These are phyloP conservation scores for Procambarus virginalis DNA, from an alignment of 1,140 invertebrate species.

Conservation along the genomic window DNA sequence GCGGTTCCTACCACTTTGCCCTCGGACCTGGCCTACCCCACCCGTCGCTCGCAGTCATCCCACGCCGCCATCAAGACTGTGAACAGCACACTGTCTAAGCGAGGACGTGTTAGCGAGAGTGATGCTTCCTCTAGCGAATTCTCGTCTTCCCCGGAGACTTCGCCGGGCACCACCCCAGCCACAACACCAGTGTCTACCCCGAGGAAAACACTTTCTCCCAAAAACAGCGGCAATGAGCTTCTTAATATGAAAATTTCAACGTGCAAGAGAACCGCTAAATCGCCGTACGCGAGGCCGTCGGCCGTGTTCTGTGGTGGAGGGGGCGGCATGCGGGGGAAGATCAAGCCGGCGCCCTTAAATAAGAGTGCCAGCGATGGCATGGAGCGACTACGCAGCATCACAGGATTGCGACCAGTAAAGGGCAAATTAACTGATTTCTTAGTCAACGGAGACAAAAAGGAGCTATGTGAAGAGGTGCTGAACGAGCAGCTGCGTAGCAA, in stretches of 20 bases:
- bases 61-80: conserved; percentile 57
- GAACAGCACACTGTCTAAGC: neutral
- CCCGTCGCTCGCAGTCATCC: conserved; percentile 63
- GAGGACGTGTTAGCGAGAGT: conserved; percentile 59
- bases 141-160: conserved; percentile 67
- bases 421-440: neutral
- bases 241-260: conserved; percentile 1
- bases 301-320: conserved; percentile 65
- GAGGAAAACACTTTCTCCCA: conserved; percentile 56
- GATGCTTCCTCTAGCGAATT: conserved; percentile 68
- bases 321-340: neutral
- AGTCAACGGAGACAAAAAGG: neutral
- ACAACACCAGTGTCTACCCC: conserved; percentile 52
- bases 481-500: conserved; percentile 35
- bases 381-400: conserved; percentile 46
- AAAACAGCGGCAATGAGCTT: conserved; percentile 58
- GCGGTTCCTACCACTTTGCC: conserved; percentile 12
- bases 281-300: conserved; percentile 44
- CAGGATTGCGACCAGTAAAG: conserved; percentile 14
- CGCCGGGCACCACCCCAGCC: conserved; percentile 51
- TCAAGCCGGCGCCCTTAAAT: conserved; percentile 63
- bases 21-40: conserved; percentile 16
- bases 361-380: conserved; percentile 70
- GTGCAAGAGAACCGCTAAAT: conserved; percentile 10
- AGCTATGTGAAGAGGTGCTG: conserved; percentile 11